These are phyloP conservation scores for Melanotaenia pygmaea DNA, from an alignment of 2,797 vertebrate genomes.

Conservation along the genomic window DNA sequence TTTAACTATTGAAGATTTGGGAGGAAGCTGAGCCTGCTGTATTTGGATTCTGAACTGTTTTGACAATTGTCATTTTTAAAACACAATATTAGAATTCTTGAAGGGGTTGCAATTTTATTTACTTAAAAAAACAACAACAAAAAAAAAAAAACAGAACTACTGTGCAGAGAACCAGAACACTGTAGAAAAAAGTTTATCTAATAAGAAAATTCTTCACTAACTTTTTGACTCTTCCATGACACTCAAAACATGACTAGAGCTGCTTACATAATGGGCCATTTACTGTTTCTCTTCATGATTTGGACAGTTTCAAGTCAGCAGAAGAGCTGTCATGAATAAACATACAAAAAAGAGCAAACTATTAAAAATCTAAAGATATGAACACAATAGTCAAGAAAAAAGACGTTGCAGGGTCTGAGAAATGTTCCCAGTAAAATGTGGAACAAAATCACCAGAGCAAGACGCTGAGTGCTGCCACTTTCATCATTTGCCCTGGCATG, in stretches of 20 bases:
- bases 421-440: slow-evolving; percentile 28
- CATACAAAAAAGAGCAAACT: slow-evolving; percentile 3
- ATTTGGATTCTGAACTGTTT: slow-evolving; percentile 34
- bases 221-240: not conserved
- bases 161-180: not conserved
- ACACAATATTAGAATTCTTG: not conserved
- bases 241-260: not conserved
- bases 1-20: slow-evolving; percentile 8
- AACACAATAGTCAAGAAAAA: slow-evolving; percentile 19
- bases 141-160: no score
- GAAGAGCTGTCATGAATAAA: slow-evolving; percentile 6
- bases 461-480: slow-evolving; percentile 35
- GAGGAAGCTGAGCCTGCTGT: slow-evolving; percentile 47
- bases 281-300: not conserved
- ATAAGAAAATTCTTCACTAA: not conserved
- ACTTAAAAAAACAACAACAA: not conserved
- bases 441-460: slow-evolving; percentile 34
- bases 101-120: not conserved
- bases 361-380: slow-evolving; percentile 9
- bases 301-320: slow-evolving; percentile 2
- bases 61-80: not conserved
- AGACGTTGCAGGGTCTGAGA: slow-evolving; percentile 47
- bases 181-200: not conserved
- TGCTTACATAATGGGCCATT: not conserved
- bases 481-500: slow-evolving; percentile 55